Base-by-base conservation (phyloP, 1,140 invertebrate species). In the Nasonia longicornis region DNA sequence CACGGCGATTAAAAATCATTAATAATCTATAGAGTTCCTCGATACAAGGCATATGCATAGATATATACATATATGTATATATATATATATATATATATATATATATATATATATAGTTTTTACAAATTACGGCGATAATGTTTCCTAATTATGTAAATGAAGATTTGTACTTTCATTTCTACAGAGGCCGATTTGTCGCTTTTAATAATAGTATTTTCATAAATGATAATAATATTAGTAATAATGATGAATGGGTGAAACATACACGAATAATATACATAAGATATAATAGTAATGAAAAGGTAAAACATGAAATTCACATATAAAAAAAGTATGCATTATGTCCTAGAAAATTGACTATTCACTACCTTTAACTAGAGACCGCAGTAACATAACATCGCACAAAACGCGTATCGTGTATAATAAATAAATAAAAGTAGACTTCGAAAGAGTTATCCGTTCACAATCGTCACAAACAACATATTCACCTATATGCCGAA, bases 381-480 rank as follows among this genome's bases (percentile, higher is more conserved):
- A 45, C 78, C 78, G 72, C 35, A 45, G 35, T 31, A 42, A 42
- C 26, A 26, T 14, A 45, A 58, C 52, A 58, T 58, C 52, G 14
- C 52, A 79, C 26, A 71, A 71, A 71, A 71, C 29, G 20, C 35
- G 73, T 79, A 22, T 79, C 45, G 4, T 58, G 31, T 38, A 70
- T 16, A 81, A 83, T 79, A 79, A 84, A 84, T 81, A 81, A 79
- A 85, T 80, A 82, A 70, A 84, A 82, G 79, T 79, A 80, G 58
- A 52, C 42, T 79, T 70, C 70, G 70, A 70, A 58, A 70, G 64
- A 63, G 72, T 16, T 76, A 64, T 77, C 76, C 78, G 77, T 66
- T 83, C 71, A 63, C 74, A 66, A 82, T 82, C n/a, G 42, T 81
- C 80, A 82, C 75, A 77, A 79, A 69, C 58, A 83, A 77, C 64